These are phyloP conservation scores for Apomyelois bistriatella DNA, from an alignment of 2,888 invertebrate genomes.

Conservation along the genomic window DNA sequence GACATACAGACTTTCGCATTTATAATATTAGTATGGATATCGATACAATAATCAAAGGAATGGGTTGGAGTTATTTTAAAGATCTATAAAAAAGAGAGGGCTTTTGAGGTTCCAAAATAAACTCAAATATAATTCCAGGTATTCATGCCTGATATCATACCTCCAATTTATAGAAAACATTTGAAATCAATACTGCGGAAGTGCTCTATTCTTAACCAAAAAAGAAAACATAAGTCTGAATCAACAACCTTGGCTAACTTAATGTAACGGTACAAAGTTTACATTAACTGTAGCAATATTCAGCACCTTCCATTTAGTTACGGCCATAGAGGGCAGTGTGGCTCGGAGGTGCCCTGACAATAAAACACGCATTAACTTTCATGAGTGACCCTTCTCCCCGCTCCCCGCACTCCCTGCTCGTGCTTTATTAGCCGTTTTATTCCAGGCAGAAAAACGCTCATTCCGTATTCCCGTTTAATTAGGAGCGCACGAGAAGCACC, in stretches of 20 bases:
- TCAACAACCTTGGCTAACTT: constrained; percentile 9
- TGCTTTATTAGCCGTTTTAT: constrained; percentile 30
- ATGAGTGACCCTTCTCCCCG: constrained; percentile 23
- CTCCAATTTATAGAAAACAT: too few species aligned
- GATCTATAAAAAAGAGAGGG: too few species aligned
- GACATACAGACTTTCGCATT: too few species aligned
- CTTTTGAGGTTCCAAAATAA: too few species aligned
- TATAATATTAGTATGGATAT: too few species aligned
- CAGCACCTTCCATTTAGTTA: constrained; percentile 5
- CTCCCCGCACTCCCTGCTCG: neutral
- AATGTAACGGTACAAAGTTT: constrained; percentile 28
- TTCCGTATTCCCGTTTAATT: constrained; percentile 34
- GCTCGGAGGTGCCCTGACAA: constrained; percentile 18
- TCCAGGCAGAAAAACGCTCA: constrained; percentile 30
- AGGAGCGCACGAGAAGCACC: constrained; percentile 17
- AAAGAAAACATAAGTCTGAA: neutral
- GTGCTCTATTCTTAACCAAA: neutral
- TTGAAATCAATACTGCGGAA: too few species aligned
- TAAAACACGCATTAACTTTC: constrained; percentile 30
- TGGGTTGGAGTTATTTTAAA: too few species aligned
- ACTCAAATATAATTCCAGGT: too few species aligned
- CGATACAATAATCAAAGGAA: too few species aligned
- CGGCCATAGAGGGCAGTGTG: constrained; percentile 17
- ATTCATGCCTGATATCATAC: too few species aligned
- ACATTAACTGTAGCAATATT: constrained; percentile 24